Percentiles rank a stretch among this genome's conserved stretches.
Conservation (phyloP, 2,888 invertebrate genomes). For the Gastrophysa polygoni region DNA sequence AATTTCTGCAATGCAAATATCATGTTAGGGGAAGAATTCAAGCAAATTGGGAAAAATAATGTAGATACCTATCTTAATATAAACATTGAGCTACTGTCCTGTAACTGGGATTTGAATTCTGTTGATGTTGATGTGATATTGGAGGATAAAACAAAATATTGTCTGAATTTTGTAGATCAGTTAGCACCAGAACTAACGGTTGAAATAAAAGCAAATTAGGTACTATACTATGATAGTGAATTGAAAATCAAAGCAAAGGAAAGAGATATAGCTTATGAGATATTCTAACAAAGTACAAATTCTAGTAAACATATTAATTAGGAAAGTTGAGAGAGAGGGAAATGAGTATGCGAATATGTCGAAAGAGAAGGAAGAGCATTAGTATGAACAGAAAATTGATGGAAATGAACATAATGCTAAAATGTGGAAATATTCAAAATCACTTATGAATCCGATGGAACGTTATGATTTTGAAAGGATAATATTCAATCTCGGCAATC, state of each 20-base stretch:
- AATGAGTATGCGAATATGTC: neutral
- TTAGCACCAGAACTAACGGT: neutral
- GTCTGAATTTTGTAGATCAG: neutral
- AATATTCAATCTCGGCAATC: neutral
- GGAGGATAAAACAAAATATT: too few species aligned
- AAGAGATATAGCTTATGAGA: neutral
- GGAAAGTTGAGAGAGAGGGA: neutral
- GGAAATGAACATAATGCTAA: neutral
- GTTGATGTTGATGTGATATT: too few species aligned
- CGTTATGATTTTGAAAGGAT: neutral
- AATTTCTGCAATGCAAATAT: slow-evolving; percentile 3
- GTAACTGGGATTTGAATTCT: too few species aligned
- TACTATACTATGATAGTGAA: too few species aligned
- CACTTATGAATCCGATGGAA: neutral
- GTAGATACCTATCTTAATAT: too few species aligned
- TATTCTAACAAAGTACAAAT: neutral
- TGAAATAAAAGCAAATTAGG: neutral
- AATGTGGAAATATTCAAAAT: slow-evolving; percentile 2
- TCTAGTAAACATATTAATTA: neutral
- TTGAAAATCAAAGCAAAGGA: neutral
- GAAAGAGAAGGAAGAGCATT: neutral
- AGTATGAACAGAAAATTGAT: slow-evolving; percentile 12
- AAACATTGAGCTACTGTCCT: too few species aligned
- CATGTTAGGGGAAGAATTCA: neutral
- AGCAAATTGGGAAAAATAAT: too few species aligned